Evolutionary conservation across 2,113 vertebrate species (phyloP), one percentile per base, ranked within the genome.

Genomic region (Nothobranchius kuhntae): DNA sequence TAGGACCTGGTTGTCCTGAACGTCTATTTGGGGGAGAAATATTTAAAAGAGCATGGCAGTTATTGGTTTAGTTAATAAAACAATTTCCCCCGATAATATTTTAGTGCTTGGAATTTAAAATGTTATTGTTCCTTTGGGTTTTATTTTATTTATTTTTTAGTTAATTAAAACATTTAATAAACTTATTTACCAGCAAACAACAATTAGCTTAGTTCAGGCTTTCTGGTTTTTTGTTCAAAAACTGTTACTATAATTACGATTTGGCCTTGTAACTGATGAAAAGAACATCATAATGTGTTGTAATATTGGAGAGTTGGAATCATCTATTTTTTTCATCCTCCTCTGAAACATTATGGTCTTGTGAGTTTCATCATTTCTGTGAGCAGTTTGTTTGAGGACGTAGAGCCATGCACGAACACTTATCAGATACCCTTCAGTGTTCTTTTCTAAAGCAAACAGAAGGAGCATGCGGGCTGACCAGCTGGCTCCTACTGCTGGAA

Each of bases 381-480:
- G 13, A 72, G 13, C 36, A 50, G 47, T 52, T 51, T 69, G 45
- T 73, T 68, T 74, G 26, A 66, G 6, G 13, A 62, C 44, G 56
- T 55, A 68, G 50, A 54, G 35, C 14, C 35, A 42, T 50, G 35
- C 53, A 64, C 4, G 57, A 63, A 21, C 42, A 35, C 30, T 21
- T 6, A 71, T 79, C 72, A 68, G 72, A 82, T 77, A 61, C 42
- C 11, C 61, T 13, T 9, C 54, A 53, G 24, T 63, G 24, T 69
- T 82, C 51, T 71, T 56, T 50, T 62, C 47, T 58, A 46, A 71
- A 64, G 58, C 61, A 9, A 66, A 81, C 40, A 55, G 56, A 65
- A 65, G 26, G 68, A 57, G 61, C 59, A 80, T 84, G 77, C 67
- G 62, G 86, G 86, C 54, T 70, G 62, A 64, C 71, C 84, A 84